Conservation (phyloP, 2,888 invertebrate species). For the Noctua pronuba region DNA sequence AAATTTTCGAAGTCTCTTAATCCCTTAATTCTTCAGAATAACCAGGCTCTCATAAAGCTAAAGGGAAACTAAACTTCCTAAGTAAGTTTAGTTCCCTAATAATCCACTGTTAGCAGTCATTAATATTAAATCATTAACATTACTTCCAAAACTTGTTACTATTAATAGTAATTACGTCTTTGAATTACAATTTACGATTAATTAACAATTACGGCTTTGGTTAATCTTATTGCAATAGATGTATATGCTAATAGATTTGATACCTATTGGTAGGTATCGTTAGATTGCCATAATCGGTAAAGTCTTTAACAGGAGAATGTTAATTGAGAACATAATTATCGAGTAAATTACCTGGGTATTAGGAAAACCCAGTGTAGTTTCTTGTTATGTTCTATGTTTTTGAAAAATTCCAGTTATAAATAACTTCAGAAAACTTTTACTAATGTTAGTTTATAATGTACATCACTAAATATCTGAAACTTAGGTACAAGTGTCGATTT, state of each 20-base stretch:
- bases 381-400: not conserved
- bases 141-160: conserved; percentile 40
- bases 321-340: not conserved
- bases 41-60: not conserved
- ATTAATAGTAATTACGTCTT: conserved; percentile 43
- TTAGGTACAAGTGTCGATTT: not conserved
- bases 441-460: too few relatives aligned
- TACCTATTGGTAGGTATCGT: conserved; percentile 1
- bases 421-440: not conserved
- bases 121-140: conserved; percentile 50
- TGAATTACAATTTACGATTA: conserved; percentile 34
- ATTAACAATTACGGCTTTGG: conserved; percentile 31
- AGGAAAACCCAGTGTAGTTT: not conserved
- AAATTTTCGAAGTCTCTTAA: not conserved
- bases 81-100: conserved; percentile 11
- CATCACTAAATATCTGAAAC: not conserved
- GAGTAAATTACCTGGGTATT: not conserved
- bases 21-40: not conserved
- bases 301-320: not conserved
- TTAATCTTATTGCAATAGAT: conserved; percentile 47
- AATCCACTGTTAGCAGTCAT: conserved; percentile 36
- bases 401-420: not conserved
- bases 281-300: conserved; percentile 1
- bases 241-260: conserved; percentile 17
- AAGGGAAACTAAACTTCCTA: conserved; percentile 12